Evolutionary conservation across 2,888 invertebrate species (phyloP), one percentile per base, ranked within the genome.

Genomic region (Xestia sexstrigata): DNA sequence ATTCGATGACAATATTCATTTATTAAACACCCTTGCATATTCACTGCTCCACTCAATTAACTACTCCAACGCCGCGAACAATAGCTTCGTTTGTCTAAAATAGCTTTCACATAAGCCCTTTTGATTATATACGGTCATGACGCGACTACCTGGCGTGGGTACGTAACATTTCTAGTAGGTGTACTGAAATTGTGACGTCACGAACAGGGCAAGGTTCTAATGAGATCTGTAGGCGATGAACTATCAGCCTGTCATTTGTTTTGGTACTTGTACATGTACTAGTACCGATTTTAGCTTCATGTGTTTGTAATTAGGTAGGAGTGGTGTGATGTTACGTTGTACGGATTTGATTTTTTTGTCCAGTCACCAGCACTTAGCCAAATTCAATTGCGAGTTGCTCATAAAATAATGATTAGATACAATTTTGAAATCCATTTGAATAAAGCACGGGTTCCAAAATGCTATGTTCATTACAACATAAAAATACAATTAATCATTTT

Each of bases 111-210:
- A 49, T 76, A 72, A 52, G 39, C 39, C 55, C 35, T 71, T 82
- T 76, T 55, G 68, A 13, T 66, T 30, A 52, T 30, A 26, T n/a
- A 55, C 20, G 30, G 8, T 42, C 13, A 52, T 74, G 69, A 55
- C 52, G 63, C 26, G 15, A 63, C 45, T 42, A 65, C 35, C 23
- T 68, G 62, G 68, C 72, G 72, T 75, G 55, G 52, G 30, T 74
- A 49, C 23, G n/a, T n/a, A n/a, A n/a, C 55, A 79, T 67, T 78
- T 55, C 15, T 30, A 35, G 73, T 71, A 74, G 69, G 78, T 74
- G 65, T 78, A 69, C 49, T 30, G 13, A 70, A 62, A 69, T 66
- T 58, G 55, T 85, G 82, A 85, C 85, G 82, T 83, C 78, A 82
- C 26, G 7, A 26, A 74, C 67, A 83, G 63, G 13, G 23, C 63